phyloP scores from a whole-genome alignment of 2,888 invertebrate genomes.

The Sphecodes monilicornis region DNA sequence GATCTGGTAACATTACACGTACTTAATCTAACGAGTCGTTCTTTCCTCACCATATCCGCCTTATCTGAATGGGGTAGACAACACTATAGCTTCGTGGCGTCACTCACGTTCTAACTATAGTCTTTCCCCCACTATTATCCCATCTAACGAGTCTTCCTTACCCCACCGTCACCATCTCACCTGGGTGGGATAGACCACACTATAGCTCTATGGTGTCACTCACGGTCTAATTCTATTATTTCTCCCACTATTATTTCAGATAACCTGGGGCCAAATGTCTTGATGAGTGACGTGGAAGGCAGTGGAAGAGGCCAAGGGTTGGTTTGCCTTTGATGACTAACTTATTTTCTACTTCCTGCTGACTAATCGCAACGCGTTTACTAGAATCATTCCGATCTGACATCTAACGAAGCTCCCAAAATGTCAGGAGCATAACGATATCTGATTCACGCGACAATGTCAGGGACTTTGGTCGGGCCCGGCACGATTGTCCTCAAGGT shows the following conservation, averaged over 20 bases:
- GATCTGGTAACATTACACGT: too few species aligned
- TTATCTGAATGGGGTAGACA: too few species aligned
- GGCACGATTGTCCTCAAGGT: slow-evolving; percentile 30
- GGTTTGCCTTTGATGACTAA: too few species aligned
- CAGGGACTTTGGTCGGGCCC: slow-evolving; percentile 23
- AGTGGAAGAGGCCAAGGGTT: too few species aligned
- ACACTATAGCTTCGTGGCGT: not conserved
- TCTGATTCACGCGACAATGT: slow-evolving; percentile 33
- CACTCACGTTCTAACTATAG: not conserved
- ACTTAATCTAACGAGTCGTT: too few species aligned
- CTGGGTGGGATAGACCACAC: too few species aligned
- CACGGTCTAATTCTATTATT: not conserved
- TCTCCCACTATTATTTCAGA: not conserved
- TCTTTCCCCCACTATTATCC: not conserved
- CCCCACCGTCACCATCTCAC: too few species aligned
- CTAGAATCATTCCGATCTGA: not conserved
- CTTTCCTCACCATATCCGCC: too few species aligned
- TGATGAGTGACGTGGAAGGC: too few species aligned
- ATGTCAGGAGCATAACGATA: not conserved
- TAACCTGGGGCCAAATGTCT: not conserved
- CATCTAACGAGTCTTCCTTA: too few species aligned
- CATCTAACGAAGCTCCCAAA: not conserved
- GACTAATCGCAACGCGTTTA: too few species aligned
- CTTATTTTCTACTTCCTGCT: too few species aligned
- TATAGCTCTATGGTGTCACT: not conserved